phyloP scores from a whole-genome alignment of 2,113 vertebrate species.

The Vireo altiloquus region DNA sequence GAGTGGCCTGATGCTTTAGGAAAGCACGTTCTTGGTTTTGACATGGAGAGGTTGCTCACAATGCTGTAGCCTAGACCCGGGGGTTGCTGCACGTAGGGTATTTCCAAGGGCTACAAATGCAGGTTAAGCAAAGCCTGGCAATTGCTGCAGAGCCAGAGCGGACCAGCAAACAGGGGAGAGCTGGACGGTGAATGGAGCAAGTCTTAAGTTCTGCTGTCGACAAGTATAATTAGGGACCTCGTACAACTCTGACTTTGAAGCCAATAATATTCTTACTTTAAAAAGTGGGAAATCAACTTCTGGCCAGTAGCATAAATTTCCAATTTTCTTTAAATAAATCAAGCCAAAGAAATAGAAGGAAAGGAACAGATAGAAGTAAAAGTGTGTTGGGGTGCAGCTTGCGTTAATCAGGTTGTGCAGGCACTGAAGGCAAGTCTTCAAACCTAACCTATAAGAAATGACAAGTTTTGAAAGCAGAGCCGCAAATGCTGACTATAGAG shows the following conservation, averaged over 20 bases:
- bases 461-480: slow-evolving; percentile 1
- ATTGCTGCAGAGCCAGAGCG: not conserved
- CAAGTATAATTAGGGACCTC: not conserved
- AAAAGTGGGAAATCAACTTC: not conserved
- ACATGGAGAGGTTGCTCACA: not conserved
- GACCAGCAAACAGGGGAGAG: not conserved
- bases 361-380: not conserved
- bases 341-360: not conserved
- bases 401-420: not conserved
- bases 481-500: not conserved
- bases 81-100: not conserved
- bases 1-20: not conserved
- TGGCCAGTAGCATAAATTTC: fast-evolving
- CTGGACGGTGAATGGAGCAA: not conserved
- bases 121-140: not conserved
- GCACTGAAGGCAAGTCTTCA: not conserved
- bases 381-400: not conserved
- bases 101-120: not conserved
- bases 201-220: not conserved
- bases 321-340: not conserved
- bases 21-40: not conserved
- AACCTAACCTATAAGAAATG: not conserved
- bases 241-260: not conserved
- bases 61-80: fast-evolving
- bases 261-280: not conserved